Evolutionary conservation across 2,797 vertebrate genomes (phyloP), one percentile per base, ranked within the genome.

Genomic region (Sebastolobus alascanus): DNA sequence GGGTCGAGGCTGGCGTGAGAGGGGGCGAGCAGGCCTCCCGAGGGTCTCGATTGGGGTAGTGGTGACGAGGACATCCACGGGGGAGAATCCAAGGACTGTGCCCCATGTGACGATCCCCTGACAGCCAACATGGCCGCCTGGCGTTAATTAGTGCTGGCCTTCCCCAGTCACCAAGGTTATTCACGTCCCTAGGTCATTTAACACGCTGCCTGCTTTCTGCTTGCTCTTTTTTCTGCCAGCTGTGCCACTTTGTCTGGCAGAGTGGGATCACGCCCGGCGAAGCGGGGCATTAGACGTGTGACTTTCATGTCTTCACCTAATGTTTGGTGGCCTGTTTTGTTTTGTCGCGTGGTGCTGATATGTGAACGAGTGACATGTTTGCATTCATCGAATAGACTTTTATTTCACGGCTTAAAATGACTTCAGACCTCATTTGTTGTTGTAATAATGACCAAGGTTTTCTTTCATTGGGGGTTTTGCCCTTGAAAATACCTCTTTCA

Each of bases 161-260:
- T 95, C 94, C 94, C 89, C 87, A 87, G 92, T 92, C 93, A 90
- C 89, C 94, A 95, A 96, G 96, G 96, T 96, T 95, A 94, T 95
- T 90, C 82, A 76, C 90, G 18, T 93, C 96, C 94, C 58, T 79
- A 90, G 95, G 96, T 94, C 90, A 92, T 95, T 90, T 94, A 92
- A 95, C 95, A 93, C 95, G 89, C 88, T 84, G 92, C 92, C 87
- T 84, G 77, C 91, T 92, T 79, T 83, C 86, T 65, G 90, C 92
- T 94, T 96, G 96, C 95, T 95, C 95, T 95, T 96, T 96, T 94
- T 95, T 95, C 94, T 95, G 95, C 95, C 95, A 95, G 94, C 93
- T 95, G 94, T 93, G 94, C 91, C 93, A 92, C 92, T 87, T 86
- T 92, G 94, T 94, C 93, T 87, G 89, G 85, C 90, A 85, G 87